Conservation (phyloP, 2,113 vertebrate species). For the Dromaius novaehollandiae region DNA sequence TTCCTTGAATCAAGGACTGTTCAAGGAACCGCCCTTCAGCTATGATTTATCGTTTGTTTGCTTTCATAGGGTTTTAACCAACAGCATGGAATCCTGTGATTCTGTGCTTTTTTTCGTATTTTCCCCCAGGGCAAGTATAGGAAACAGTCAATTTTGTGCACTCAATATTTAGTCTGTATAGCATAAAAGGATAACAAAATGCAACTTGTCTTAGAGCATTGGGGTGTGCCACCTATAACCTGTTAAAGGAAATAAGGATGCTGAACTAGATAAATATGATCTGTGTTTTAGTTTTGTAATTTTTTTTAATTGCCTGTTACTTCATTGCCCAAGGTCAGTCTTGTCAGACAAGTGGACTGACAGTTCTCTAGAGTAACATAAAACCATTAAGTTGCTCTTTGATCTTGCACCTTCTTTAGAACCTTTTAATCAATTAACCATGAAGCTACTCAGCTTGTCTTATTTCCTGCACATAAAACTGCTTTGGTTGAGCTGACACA, state of each 20-base stretch:
- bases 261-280: conserved; percentile 68
- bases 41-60: not conserved
- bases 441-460: conserved; percentile 78
- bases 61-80: not conserved
- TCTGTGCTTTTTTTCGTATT: not conserved
- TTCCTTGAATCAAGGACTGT: not conserved
- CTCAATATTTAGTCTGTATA: not conserved
- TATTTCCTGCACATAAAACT: conserved; percentile 78
- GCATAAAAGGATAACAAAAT: not conserved
- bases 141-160: not conserved
- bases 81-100: not conserved
- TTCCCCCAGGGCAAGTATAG: not conserved
- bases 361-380: conserved; percentile 75
- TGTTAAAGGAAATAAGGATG: conserved; percentile 23
- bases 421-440: conserved; percentile 87
- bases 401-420: conserved; percentile 82
- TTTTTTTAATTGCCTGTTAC: conserved; percentile 67
- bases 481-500: conserved; percentile 75
- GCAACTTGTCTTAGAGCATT: conserved; percentile 10
- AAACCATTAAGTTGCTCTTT: conserved; percentile 80
- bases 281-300: conserved; percentile 27
- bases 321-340: conserved; percentile 73
- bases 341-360: conserved; percentile 71
- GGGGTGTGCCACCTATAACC: not conserved
- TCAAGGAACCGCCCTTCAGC: not conserved